Base-by-base conservation (phyloP, 2,888 invertebrate genomes). In the Pyrrhosoma nymphula region DNA sequence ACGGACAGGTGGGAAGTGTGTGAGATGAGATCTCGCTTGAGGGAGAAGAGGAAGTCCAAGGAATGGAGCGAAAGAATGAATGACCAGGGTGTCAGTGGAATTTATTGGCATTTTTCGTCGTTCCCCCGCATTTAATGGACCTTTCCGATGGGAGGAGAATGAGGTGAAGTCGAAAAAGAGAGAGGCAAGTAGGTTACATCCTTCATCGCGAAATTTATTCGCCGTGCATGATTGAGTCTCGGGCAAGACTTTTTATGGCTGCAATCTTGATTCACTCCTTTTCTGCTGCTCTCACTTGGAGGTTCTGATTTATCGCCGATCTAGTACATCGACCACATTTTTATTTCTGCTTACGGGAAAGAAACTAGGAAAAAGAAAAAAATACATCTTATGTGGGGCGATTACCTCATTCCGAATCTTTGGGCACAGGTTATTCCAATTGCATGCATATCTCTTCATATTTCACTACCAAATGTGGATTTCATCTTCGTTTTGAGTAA, bases 151-250 rank as follows among this genome's bases (percentile, higher is more conserved):
- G 47, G 47, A 47, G 47, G 47, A 2, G 6, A 8, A 26, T 26
- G 69, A 26, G 69, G 26, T 69, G 69, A 69, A 69, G 69, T 69
- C 69, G 47, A 47, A 8, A 47, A 26, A 69, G n/a, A 47, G 47
- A 47, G 69, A 69, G n/a, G 69, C 69, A 69, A 69, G 69, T 69
- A 69, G 69, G 69, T 69, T 69, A 69, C 69, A 69, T 69, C n/a
- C 69, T 69, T 69, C 69, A 69, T 69, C 69, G 69, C n/a, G 10
- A 69, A 69, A 69, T 69, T 26, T 69, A 69, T 69, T 69, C 69
- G n/a, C 23, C 69, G 8, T n/a, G 69, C 69, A 69, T 69, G 69
- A 69, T n/a, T 69, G 69, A 69, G 69, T 26, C 12, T 12, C n/a
- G n/a, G 4, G n/a, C 69, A 26, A 69, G 69, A 69, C 23, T 69